Evolutionary conservation across 2,113 vertebrate genomes (phyloP), one percentile per base, ranked within the genome.

Genomic region (Ceyx melanurus): DNA sequence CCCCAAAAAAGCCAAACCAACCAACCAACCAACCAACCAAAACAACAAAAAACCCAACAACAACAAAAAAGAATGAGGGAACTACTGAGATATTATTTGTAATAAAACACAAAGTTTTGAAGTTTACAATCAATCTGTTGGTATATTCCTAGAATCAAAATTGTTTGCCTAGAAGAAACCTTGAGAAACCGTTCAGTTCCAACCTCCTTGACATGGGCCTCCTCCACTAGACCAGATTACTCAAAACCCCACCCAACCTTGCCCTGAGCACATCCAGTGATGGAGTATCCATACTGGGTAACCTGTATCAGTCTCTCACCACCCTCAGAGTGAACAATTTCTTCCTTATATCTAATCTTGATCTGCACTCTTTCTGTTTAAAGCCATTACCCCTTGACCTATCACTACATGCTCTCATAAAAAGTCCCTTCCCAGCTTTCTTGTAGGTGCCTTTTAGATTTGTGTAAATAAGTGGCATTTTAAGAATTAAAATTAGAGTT

Each of bases 71-170:
- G 11, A 23, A 23, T 6, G 21, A 23, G 3, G 10, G 9, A 21
- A 16, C 8, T 33, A 9, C 35, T 21, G 5, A 64, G 42, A 31
- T 64, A 40, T 20, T 58, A 23, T 67, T 82, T 46, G 31, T 28
- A 61, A 15, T 8, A 51, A 71, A 84, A 61, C 8, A 6, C 7
- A 91, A n/a, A 5, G 7, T 43, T 89, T 61, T 80, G 23, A 83
- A 57, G 4, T 50, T 62, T 64, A 40, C 0, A 0, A 42, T 45
- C 1, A 46, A 45, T 48, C 11, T 23, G 12, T 21, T 14, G 15
- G 29, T 61, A 13, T 42, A 48, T 68, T 45, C 20, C 15, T 29
- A n/a, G 31, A 66, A 66, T 31, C 29, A 66, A 21, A n/a, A 16
- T n/a, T 20, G 19, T 15, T 66, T 66, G 31, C 20, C 46, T 12